Evolutionary conservation across 2,888 invertebrate genomes (phyloP), one percentile per base, ranked within the genome.

Genomic region (Agrotis clavis): DNA sequence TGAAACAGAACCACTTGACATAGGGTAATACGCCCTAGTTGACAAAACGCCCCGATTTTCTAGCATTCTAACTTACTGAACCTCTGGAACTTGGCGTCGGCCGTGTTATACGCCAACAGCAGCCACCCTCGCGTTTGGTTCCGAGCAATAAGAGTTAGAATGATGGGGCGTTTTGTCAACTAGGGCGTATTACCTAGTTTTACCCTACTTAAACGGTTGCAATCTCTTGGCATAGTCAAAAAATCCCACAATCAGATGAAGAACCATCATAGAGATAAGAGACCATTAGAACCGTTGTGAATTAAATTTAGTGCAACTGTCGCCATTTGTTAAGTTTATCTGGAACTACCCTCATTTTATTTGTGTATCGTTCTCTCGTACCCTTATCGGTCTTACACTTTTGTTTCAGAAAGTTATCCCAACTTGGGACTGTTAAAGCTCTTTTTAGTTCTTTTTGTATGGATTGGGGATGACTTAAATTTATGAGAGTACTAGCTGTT

Each of bases 361-460:
- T 76, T 76, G 83, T 87, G 80, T 84, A 87, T 86, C 81, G 79
- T 80, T 79, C 71, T 78, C 71, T 74, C 77, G 78, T 65, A 56
- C 79, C 81, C 80, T 86, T 89, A 88, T 89, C 85, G 78, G 50
- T 76, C 74, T 85, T 77, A 82, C 72, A 80, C 80, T 82, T 85
- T 87, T 82, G 83, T 84, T 85, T 80, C 57, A 67, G 69, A 77
- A 71, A 61, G 83, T 66, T 78, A 63, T 70, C 66, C 19, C 21
- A 66, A 77, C 64, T 81, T 74, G 63, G 67, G 62, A 67, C 35
- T 56, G 61, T 67, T 62, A 73, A 77, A 71, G 18, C 74, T 65
- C 54, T 64, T 77, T 74, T 75, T 66, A 67, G 71, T 73, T 57
- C 60, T 60, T 84, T 83, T 67, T 64, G 63, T 72, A 70, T 84